Conservation (phyloP, 1,140 invertebrate species). For the Neoseiulus cucumeris region DNA sequence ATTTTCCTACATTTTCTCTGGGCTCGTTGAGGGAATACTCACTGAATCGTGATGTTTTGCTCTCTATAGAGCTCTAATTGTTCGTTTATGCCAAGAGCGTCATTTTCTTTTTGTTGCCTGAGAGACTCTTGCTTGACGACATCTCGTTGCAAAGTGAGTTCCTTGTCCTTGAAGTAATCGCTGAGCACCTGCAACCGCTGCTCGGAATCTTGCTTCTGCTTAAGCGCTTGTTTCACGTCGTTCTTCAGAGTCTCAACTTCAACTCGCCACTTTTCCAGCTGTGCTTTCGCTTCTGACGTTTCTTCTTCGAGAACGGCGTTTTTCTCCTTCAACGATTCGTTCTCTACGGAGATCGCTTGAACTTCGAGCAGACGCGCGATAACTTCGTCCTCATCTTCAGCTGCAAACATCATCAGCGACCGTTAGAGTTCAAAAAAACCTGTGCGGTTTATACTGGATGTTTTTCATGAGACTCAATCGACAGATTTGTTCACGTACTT, state of each 20-base stretch:
- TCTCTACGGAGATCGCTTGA: neutral
- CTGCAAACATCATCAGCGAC: neutral
- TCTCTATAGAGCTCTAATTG: conserved; percentile 13
- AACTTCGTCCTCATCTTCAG: neutral
- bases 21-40: too few species aligned
- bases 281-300: neutral
- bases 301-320: conserved; percentile 4
- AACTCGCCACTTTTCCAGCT: neutral
- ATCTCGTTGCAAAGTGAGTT: conserved; percentile 17
- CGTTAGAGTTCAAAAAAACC: neutral
- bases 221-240: conserved; percentile 10
- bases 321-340: conserved; percentile 8
- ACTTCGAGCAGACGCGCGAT: neutral
- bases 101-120: conserved; percentile 18
- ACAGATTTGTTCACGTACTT: neutral
- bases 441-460: too few species aligned
- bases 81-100: conserved; percentile 11
- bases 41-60: conserved; percentile 12
- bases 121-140: conserved; percentile 16
- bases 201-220: conserved; percentile 13
- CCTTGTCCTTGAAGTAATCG: conserved; percentile 19
- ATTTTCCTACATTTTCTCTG: too few species aligned
- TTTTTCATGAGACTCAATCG: too few species aligned
- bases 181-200: conserved; percentile 15
- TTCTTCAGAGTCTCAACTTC: conserved; percentile 13